Conservation (phyloP, 2,113 vertebrate species). For the Notothenia coriiceps region DNA sequence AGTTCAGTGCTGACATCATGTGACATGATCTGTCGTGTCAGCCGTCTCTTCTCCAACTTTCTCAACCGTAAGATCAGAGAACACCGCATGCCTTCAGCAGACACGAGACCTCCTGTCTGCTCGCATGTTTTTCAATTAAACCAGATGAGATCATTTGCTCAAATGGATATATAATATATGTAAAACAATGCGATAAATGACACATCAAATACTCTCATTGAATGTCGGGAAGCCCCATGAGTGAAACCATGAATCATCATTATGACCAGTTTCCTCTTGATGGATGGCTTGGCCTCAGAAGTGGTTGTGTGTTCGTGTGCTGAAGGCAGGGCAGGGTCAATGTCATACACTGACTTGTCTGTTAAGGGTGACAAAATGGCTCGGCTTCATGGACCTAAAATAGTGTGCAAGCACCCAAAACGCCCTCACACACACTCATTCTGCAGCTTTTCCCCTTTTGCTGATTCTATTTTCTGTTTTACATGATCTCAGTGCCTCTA, state of each 20-base stretch:
- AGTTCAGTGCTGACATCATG: constrained; percentile 5
- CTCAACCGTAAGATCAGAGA: not conserved
- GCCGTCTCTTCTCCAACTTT: not conserved
- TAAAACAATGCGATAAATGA: constrained; percentile 17
- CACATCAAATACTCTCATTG: constrained; percentile 24
- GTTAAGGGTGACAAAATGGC: constrained; percentile 40
- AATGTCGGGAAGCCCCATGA: constrained; percentile 46
- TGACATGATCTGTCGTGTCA: constrained; percentile 1
- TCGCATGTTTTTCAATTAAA: constrained; percentile 1
- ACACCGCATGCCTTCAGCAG: not conserved
- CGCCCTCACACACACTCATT: not conserved
- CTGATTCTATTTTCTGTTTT: constrained; percentile 10
- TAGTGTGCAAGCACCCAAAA: constrained; percentile 5
- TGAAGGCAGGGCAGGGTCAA: constrained; percentile 49
- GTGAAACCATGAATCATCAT: constrained; percentile 54
- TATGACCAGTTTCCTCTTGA: constrained; percentile 50
- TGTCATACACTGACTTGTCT: constrained; percentile 46
- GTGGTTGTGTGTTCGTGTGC: constrained; percentile 50
- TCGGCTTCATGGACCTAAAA: constrained; percentile 42
- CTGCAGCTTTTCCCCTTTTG: constrained; percentile 4
- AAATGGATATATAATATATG: constrained; percentile 28
- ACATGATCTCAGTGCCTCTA: constrained; percentile 1
- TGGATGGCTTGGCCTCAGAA: constrained; percentile 45
- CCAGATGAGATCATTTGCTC: constrained; percentile 11
- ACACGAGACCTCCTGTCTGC: not conserved